phyloP scores from a whole-genome alignment of 35 echinoderm and acorn worm genomes.

The Ptychodera flava region DNA sequence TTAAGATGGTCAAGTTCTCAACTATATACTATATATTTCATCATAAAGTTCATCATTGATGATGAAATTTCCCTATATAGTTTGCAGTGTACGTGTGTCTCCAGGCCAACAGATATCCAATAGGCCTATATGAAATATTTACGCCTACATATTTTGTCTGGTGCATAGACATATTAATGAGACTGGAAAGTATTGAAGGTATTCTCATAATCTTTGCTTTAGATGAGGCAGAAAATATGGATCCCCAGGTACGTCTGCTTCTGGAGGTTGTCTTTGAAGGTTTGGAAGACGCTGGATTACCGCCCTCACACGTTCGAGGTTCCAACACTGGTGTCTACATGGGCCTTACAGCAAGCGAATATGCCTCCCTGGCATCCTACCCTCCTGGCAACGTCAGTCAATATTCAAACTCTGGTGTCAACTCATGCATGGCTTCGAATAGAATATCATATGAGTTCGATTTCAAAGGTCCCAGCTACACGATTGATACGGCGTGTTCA shows the following conservation, averaged over 20 bases:
- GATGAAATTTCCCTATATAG: no score
- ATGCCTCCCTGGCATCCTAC: not conserved
- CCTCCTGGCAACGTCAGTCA: slow-evolving; percentile 20
- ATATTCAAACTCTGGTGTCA: slow-evolving; percentile 39
- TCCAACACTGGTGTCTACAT: slow-evolving; percentile 47
- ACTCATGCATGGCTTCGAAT: slow-evolving; percentile 36
- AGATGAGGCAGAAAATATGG: slow-evolving; percentile 95
- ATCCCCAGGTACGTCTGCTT: slow-evolving; percentile 69
- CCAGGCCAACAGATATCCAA: no score
- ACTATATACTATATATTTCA: no score
- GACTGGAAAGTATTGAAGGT: no score
- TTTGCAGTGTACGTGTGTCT: no score
- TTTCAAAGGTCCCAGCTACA: slow-evolving; percentile 29
- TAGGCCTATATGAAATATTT: no score
- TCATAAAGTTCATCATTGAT: no score
- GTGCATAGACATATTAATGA: no score
- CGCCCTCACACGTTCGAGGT: slow-evolving; percentile 21
- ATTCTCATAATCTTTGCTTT: no score
- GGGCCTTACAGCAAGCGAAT: slow-evolving; percentile 32
- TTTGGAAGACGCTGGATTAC: slow-evolving; percentile 38
- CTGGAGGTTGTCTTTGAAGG: slow-evolving; percentile 48
- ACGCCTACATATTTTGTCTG: no score
- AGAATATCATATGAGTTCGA: slow-evolving; percentile 35
- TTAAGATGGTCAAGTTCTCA: no score
- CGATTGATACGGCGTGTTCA: slow-evolving; percentile 50